Evolutionary conservation across 2,888 invertebrate species (phyloP).

Genomic region (Brassicogethes aeneus): DNA sequence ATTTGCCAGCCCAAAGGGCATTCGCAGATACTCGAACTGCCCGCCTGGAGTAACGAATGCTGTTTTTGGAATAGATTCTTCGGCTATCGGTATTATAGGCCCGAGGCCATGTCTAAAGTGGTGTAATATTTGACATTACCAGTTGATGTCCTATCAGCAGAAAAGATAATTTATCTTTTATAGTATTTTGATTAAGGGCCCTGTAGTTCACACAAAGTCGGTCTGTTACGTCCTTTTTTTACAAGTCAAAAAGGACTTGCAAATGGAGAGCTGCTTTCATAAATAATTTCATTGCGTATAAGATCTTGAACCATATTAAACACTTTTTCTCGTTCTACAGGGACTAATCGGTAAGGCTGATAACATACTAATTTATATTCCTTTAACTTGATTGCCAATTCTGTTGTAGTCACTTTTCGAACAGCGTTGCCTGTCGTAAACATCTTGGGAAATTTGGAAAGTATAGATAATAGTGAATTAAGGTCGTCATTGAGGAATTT

Average conservation of each 20-base stretch:
- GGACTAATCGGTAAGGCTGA: slow-evolving; percentile 21
- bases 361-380: slow-evolving; percentile 20
- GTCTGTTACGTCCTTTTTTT: slow-evolving; percentile 3
- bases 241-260: no score
- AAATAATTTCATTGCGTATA: slow-evolving; percentile 3
- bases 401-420: no score
- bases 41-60: slow-evolving; percentile 26
- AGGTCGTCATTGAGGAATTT: no score
- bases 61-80: slow-evolving; percentile 20
- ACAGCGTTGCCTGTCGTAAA: no score
- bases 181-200: slow-evolving; percentile 11
- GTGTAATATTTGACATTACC: slow-evolving; percentile 9
- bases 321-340: slow-evolving; percentile 15
- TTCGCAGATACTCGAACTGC: slow-evolving; percentile 23
- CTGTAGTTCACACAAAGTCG: slow-evolving; percentile 5
- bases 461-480: no score
- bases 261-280: no score
- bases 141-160: slow-evolving; percentile 14
- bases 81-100: no score
- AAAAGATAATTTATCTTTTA: no score
- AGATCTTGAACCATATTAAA: slow-evolving; percentile 10
- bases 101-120: not conserved
- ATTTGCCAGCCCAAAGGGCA: slow-evolving; percentile 29
- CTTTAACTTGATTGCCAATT: no score
- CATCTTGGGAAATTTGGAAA: no score